phyloP scores from a whole-genome alignment of 2,888 invertebrate genomes.

The Megastigmus dorsalis region DNA sequence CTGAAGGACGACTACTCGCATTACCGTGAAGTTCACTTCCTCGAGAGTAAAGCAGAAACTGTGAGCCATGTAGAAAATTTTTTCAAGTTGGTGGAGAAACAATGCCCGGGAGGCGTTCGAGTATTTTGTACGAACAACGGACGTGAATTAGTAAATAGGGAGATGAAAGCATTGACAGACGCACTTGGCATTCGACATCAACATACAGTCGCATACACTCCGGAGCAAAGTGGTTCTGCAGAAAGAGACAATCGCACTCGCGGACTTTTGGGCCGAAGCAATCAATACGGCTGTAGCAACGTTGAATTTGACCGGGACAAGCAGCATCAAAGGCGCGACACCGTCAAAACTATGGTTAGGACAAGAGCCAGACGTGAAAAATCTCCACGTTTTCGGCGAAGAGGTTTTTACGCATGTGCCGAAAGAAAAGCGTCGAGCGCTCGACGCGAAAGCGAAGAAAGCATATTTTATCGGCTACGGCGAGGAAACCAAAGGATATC shows the following conservation, averaged over 20 bases:
- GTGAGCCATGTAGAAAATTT: background rate
- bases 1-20: background rate
- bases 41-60: background rate
- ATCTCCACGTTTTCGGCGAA: constrained; percentile 57
- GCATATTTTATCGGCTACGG: constrained; percentile 57
- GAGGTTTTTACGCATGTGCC: constrained; percentile 57
- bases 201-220: constrained; percentile 32
- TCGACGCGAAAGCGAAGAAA: constrained; percentile 60
- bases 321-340: constrained; percentile 50
- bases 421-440: constrained; percentile 58
- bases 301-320: constrained; percentile 56
- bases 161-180: background rate
- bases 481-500: constrained; percentile 45
- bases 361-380: constrained; percentile 55
- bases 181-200: constrained; percentile 33
- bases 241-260: constrained; percentile 37
- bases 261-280: constrained; percentile 34
- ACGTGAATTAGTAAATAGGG: background rate
- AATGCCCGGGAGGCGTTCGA: background rate
- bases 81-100: background rate
- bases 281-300: constrained; percentile 1
- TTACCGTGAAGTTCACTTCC: background rate
- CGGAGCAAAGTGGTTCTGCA: background rate
- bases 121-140: background rate
- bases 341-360: constrained; percentile 60